Evolutionary conservation across 1,140 invertebrate genomes (phyloP), one percentile per base, ranked within the genome.

Genomic region (Agrypnia vestita): DNA sequence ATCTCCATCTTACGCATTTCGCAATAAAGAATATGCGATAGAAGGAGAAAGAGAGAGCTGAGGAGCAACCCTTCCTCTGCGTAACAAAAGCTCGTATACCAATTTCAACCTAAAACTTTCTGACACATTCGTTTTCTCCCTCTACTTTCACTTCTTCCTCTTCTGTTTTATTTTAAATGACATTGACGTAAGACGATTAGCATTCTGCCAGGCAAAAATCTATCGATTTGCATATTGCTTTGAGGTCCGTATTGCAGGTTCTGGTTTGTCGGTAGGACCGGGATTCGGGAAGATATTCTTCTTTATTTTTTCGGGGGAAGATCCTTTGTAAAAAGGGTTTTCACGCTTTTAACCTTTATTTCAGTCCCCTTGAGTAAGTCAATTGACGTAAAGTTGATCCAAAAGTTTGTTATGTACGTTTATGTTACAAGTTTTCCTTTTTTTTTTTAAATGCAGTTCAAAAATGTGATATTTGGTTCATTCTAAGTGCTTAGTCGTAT

Each of bases 151-250:
- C 77, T 49, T 59, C 62, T 69, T 75, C 64, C 79, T 80, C 79
- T 77, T 56, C 80, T 83, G 81, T 83, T 83, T 83, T 83, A 83
- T 83, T 83, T 83, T 83, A 83, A 83, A 80, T 83, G 79, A 83
- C 79, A 80, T 79, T 80, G 82, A 80, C 82, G 79, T 80, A 83
- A 83, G 82, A 80, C 82, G 82, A 83, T 83, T 83, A 83, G 75
- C 62, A 47, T 59, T 43, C 43, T 76, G 53, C 43, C 55, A 44
- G 56, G 56, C 53, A 47, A 56, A 56, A 82, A 67, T 76, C 67
- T 43, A 75, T 76, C 74, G 56, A 76, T 76, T 46, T 64, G 77
- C 64, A 43, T 44, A 46, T 44, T 56, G 35, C 53, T 73, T 35
- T 49, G 56, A 59, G 77, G 49, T 77, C n/a, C 59, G 17, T 61